phyloP scores from a whole-genome alignment of 2,113 vertebrate genomes.

The Microcebus murinus region DNA sequence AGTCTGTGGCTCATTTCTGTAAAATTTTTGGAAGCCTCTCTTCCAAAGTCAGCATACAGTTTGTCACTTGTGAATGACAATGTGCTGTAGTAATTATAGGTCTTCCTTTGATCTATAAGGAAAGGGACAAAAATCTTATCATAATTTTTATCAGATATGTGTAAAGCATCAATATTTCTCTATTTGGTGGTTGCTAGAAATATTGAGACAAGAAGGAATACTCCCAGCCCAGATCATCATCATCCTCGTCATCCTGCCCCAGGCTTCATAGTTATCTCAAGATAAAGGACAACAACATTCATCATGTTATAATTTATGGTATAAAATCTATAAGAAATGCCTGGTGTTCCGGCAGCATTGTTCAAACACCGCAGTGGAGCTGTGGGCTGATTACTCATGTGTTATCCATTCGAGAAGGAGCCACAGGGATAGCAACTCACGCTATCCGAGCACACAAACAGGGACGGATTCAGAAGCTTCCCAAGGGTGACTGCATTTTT shows the following conservation, averaged over 20 bases:
- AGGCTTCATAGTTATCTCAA: neutral
- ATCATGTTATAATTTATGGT: neutral
- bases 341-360: neutral
- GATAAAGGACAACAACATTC: neutral
- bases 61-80: slow-evolving; percentile 74
- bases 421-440: neutral
- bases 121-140: slow-evolving; percentile 31
- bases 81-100: slow-evolving; percentile 75
- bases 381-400: slow-evolving; percentile 22
- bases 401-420: neutral
- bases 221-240: neutral
- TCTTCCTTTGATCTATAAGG: slow-evolving; percentile 68
- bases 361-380: neutral
- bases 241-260: neutral
- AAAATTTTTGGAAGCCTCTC: slow-evolving; percentile 76
- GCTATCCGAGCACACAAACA: neutral
- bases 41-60: slow-evolving; percentile 71
- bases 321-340: neutral
- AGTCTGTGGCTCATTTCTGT: slow-evolving; percentile 79
- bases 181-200: neutral
- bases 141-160: slow-evolving; percentile 12
- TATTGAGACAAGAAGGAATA: neutral
- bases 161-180: neutral
- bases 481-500: neutral
- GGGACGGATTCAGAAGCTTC: neutral